Evolutionary conservation across 2,113 vertebrate genomes (phyloP).

Genomic region (Lepisosteus oculatus): DNA sequence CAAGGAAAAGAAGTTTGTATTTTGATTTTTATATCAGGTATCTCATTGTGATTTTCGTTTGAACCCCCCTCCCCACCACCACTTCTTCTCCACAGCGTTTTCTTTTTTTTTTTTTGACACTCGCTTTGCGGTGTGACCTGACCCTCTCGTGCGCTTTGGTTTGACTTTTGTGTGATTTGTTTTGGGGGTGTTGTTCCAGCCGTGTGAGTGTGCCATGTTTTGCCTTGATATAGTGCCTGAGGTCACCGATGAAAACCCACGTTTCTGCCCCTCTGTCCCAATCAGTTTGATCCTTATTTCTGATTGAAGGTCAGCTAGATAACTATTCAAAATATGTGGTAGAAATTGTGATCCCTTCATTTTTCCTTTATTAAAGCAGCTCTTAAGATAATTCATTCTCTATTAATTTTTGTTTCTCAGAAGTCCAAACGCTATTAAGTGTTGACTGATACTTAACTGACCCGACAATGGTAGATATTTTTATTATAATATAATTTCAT

Average conservation of each 20-base stretch:
- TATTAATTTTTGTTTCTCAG: too few relatives aligned
- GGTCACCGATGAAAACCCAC: constrained; percentile 36
- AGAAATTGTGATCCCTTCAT: too few relatives aligned
- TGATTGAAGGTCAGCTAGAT: too few relatives aligned
- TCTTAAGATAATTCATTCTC: too few relatives aligned
- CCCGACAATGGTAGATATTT: too few relatives aligned
- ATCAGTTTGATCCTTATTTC: too few relatives aligned
- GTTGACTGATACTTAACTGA: too few relatives aligned
- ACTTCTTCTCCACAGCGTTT: constrained; percentile 34
- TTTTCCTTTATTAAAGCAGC: too few relatives aligned
- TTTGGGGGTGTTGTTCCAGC: background rate
- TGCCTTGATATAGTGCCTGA: constrained; percentile 55
- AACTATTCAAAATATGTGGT: too few relatives aligned
- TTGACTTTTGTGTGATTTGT: constrained; percentile 29
- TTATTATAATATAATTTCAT: too few relatives aligned
- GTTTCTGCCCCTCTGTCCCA: background rate
- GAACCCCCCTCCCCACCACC: constrained; percentile 21
- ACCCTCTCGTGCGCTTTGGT: constrained; percentile 36
- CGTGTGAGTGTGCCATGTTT: constrained; percentile 20
- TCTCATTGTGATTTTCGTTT: constrained; percentile 55
- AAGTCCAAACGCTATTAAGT: too few relatives aligned
- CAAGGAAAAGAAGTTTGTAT: constrained; percentile 91
- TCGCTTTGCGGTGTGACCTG: constrained; percentile 34
- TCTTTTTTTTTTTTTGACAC: constrained; percentile 51
- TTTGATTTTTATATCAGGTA: constrained; percentile 95